Conservation (phyloP, 2,888 invertebrate genomes). For the Leptinotarsa haldemani region DNA sequence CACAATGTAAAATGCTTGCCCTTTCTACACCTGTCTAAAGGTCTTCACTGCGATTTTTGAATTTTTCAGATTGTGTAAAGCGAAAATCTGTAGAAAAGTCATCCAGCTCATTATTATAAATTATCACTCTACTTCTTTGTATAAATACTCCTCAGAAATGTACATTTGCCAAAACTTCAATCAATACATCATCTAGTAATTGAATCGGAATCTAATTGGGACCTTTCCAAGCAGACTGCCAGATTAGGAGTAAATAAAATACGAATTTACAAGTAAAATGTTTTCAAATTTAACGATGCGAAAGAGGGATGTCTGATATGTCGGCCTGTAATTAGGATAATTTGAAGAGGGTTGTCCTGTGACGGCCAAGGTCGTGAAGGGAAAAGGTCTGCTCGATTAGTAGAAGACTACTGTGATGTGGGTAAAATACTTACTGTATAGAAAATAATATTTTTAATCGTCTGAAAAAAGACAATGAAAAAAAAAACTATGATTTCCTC, state of each 20-base stretch:
- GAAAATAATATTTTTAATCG: too few relatives aligned
- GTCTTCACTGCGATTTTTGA: too few relatives aligned
- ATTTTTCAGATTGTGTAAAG: too few relatives aligned
- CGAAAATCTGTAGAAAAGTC: too few relatives aligned
- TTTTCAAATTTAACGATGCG: conserved; percentile 48
- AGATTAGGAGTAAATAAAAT: conserved; percentile 35
- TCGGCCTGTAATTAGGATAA: conserved; percentile 50
- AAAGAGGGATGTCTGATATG: conserved; percentile 44
- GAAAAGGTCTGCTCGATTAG: not conserved
- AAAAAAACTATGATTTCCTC: too few relatives aligned
- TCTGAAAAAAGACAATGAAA: too few relatives aligned
- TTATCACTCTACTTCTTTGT: too few relatives aligned
- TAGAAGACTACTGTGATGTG: not conserved
- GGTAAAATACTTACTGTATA: too few relatives aligned
- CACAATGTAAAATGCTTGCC: too few relatives aligned
- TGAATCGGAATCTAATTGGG: conserved; percentile 14
- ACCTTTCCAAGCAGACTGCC: conserved; percentile 3
- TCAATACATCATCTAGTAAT: conserved; percentile 14
- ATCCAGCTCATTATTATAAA: too few relatives aligned
- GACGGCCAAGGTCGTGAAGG: conserved; percentile 17
- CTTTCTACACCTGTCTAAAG: too few relatives aligned
- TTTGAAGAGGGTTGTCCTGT: conserved; percentile 36
- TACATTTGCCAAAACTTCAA: not conserved
- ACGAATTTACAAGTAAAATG: conserved; percentile 48
- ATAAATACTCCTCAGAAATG: not conserved